Percentiles rank a stretch among this genome's conserved stretches.
These are phyloP conservation scores for Lutraria lutraria DNA, from an alignment of 2,888 invertebrate genomes.

Conservation along the genomic window DNA sequence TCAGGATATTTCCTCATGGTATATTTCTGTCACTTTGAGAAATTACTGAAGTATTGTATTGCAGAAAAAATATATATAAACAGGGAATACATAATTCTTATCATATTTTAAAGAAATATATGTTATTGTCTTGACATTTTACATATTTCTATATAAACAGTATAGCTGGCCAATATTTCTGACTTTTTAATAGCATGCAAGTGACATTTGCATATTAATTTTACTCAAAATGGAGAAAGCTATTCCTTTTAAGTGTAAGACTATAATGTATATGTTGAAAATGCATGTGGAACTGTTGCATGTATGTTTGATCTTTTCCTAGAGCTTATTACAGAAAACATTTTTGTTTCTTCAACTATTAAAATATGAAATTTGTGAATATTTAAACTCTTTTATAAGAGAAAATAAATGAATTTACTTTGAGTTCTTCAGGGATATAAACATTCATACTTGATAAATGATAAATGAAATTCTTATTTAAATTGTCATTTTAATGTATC, in stretches of 20 bases:
- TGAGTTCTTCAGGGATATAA: not conserved
- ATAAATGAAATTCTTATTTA: not conserved
- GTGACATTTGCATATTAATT: not conserved
- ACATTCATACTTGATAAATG: not conserved
- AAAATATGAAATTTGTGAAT: not conserved
- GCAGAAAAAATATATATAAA: no score
- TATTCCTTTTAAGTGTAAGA: no score
- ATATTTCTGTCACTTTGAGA: conserved; percentile 3
- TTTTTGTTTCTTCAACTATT: not conserved
- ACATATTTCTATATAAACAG: not conserved
- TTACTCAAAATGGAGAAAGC: not conserved
- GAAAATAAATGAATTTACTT: not conserved
- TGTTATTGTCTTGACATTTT: not conserved
- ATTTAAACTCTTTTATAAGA: not conserved
- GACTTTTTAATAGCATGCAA: not conserved
- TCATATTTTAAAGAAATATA: not conserved
- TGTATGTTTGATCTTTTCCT: not conserved
- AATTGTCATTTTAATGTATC: not conserved
- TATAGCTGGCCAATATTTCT: not conserved
- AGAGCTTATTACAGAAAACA: not conserved
- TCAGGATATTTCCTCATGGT: not conserved
- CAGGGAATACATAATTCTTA: no score
- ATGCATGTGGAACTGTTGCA: not conserved
- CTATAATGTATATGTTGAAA: no score
- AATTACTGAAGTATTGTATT: not conserved